Base-by-base conservation (phyloP, 2,113 vertebrate species). In the Pseudois nayaur region DNA sequence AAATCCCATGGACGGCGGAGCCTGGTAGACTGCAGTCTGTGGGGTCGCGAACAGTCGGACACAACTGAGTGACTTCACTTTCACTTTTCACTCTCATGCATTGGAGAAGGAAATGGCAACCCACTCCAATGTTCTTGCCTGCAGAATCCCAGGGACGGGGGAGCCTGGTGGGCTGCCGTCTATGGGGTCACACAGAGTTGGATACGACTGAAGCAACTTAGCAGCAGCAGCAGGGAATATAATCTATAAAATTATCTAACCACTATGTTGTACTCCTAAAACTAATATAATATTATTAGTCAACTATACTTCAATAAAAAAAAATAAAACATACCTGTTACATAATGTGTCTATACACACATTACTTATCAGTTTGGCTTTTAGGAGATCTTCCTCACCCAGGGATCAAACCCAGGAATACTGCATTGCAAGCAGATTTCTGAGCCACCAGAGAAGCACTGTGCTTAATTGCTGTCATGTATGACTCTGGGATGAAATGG, bases 31-130 rank as follows among this genome's bases (percentile, higher is more conserved):
- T 55, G 17, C 17, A 55, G 54, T 19, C 6, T 55, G 2, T 55
- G 54, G 17, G 17, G 54, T 55, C 2, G 7, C 2, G 2, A 55
- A 55, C 17, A 21, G 54, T 55, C 2, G 0, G 7, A 21, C 54
- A 55, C 2, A 7, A 8, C 17, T 21, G 54, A 55, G 54, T 16
- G 17, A 55, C 54, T 55, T 55, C 17, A 55, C 54, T 55, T 55
- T 55, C 16, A 55, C 6, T 55, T 19, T 55, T 19, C 7, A 21
- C 54, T 55, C 7, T 55, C 17, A 55, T 55, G 54, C 17, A 55
- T 55, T 55, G 17, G 54, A 21, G 54, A 55, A 55, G 17, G 17
- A 55, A 21, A 55, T 55, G 54, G 54, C 17, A 54, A 54, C 54
- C 6, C 54, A 19, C 7, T 54, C 54, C 17, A 54, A 19, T 54